Evolutionary conservation across 2,113 vertebrate genomes (phyloP), one percentile per base, ranked within the genome.

Genomic region (Macaca fascicularis): DNA sequence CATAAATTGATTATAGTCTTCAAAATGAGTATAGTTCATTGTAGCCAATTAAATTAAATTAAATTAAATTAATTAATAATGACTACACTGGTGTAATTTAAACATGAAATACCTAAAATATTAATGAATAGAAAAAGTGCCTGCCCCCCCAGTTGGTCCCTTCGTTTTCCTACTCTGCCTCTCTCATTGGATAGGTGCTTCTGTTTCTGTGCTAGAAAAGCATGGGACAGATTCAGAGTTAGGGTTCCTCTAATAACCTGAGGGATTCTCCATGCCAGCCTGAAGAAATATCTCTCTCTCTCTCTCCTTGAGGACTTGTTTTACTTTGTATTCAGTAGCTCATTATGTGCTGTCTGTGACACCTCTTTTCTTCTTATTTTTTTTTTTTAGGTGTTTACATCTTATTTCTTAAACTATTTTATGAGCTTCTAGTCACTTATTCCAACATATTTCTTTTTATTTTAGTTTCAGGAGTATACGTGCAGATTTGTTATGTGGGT

Each of bases 261-360:
- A 43, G 40, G 30, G 6, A 40, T 69, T 43, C 12, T 67, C 48
- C 1, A 11, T 6, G 61, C 19, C 13, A 93, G 22, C 38, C 43
- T 40, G 8, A n/a, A 74, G 12, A 50, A 25, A 86, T 52, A 2
- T 30, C 43, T 20, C 20, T 67, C 23, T 83, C 23, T 32, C 75
- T 88, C 20, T 94, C 30, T n/a, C 23, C 14, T 43, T 64, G 27
- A 43, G 35, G 27, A 19, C 25, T 40, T 35, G 17, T 52, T 45
- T 91, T 80, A 59, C 38, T 84, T 93, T 95, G 69, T 35, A 22
- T 89, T 78, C n/a, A 23, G 19, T 5, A 55, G n/a, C 35, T 94
- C 23, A 25, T 45, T 40, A 11, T 16, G 13, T 67, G 1, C 19
- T 25, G 2, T 67, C 16, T 69, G 48, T 75, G 89, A 76, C 8